Evolutionary conservation across 2,888 invertebrate species (phyloP), one percentile per base, ranked within the genome.

Genomic region (Pterobdella sp.): DNA sequence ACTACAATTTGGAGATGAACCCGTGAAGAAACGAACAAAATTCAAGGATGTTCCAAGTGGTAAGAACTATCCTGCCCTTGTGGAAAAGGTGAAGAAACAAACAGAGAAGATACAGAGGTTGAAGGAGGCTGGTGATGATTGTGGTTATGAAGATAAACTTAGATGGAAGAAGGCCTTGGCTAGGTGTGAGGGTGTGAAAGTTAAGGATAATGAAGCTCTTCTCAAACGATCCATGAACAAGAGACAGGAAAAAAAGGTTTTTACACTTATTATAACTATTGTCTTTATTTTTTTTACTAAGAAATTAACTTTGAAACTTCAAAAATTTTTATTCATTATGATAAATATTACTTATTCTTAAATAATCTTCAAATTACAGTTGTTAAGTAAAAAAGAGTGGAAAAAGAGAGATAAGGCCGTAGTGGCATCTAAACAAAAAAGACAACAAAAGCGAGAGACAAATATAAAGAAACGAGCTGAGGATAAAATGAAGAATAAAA

Each of bases 31-130:
- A 3, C 31, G 37, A 2, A 4, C 22, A 31, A 37, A 2, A 36
- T 68, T 68, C 29, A 68, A 68, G 26, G 42, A 68, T 26, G 42
- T 68, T 68, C 68, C 68, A 10, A 68, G 34, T 29, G 68, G 68
- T 4, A 68, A 68, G 29, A 35, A 68, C 37, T 68, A 37, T 31
- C 29, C 31, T 3, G 29, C 29, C 10, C 18, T 68, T 18, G 3
- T 68, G 31, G 37, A 4, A 2, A 68, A 68, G 68, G 7, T 68
- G 29, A 10, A 18, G 42, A 68, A 36, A 35, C 68, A 68, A 26
- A 26, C 35, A 32, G 37, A 68, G 35, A 68, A 68, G 35, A 10
- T 37, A n/a, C 37, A 4, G 10, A 37, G 29, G 3, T 4, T 22
- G 32, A 32, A 10, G 35, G 67, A 67, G 35, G 31, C 31, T 34